phyloP scores from a whole-genome alignment of 2,888 invertebrate species.

The Papilio gigon region DNA sequence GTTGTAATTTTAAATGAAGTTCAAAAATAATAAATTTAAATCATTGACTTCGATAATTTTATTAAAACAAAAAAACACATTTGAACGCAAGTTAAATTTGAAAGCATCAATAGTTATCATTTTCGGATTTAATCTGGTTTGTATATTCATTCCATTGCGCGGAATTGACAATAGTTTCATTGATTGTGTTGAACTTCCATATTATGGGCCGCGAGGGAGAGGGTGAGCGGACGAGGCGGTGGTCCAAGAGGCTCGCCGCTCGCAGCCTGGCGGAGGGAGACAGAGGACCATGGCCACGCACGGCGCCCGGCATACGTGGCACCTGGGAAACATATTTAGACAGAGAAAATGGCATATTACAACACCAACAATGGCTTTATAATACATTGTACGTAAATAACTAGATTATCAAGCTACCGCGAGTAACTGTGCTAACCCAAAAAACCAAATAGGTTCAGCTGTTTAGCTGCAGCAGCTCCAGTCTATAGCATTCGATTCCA shows the following conservation, averaged over 20 bases:
- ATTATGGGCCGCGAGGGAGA: constrained; percentile 52
- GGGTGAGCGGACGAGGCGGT: constrained; percentile 59
- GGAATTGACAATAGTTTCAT: constrained; percentile 68
- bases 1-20: too few relatives aligned
- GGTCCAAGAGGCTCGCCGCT: constrained; percentile 63
- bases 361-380: not conserved
- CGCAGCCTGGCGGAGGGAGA: constrained; percentile 67
- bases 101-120: constrained; percentile 37
- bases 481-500: too few relatives aligned
- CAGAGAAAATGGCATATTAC: not conserved
- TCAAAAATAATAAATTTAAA: not conserved
- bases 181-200: constrained; percentile 77
- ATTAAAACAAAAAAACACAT: constrained; percentile 1
- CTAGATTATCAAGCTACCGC: too few relatives aligned
- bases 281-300: constrained; percentile 60
- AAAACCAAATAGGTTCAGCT: not conserved
- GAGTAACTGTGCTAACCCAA: not conserved
- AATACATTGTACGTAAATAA: too few relatives aligned
- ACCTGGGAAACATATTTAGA: constrained; percentile 54
- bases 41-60: constrained; percentile 3
- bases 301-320: constrained; percentile 51
- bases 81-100: constrained; percentile 3
- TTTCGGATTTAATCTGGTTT: constrained; percentile 54
- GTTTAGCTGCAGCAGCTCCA: too few relatives aligned
- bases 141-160: constrained; percentile 68